These are phyloP conservation scores for Bufo bufo DNA, from an alignment of 2,113 vertebrate species.

Conservation along the genomic window DNA sequence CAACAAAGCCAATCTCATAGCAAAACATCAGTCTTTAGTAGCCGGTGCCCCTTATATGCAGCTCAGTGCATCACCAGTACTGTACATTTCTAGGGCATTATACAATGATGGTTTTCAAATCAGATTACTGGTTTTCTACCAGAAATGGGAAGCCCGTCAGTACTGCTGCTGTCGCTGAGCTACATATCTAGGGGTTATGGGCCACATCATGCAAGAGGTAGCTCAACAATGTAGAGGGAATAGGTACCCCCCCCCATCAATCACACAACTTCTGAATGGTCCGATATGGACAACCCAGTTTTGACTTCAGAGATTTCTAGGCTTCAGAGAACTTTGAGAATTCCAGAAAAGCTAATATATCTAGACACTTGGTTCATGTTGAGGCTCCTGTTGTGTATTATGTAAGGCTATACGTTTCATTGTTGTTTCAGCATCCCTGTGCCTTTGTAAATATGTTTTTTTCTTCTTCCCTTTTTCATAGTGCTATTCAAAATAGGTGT, in stretches of 20 bases:
- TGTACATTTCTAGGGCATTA: not conserved
- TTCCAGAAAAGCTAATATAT: not conserved
- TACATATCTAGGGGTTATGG: not conserved
- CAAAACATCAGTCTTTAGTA: not conserved
- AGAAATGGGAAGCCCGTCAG: not conserved
- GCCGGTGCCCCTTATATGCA: slow-evolving; percentile 3
- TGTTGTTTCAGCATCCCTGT: slow-evolving; percentile 28
- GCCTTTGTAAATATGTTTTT: slow-evolving; percentile 56
- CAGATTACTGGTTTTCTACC: not conserved
- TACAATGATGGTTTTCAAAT: not conserved
- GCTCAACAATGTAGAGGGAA: not conserved
- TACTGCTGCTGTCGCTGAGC: not conserved
- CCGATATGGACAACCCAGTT: not conserved
- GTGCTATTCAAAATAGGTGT: slow-evolving; percentile 60
- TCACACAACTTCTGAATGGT: not conserved
- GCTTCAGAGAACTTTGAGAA: not conserved
- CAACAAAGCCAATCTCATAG: not conserved
- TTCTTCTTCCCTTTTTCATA: slow-evolving; percentile 53
- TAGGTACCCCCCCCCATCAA: too few species aligned
- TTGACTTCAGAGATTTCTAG: not conserved
- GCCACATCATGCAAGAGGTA: not conserved
- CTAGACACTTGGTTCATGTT: slow-evolving; percentile 3
- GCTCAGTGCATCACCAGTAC: not conserved
- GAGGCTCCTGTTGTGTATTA: not conserved
- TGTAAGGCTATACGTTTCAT: slow-evolving; percentile 1